Evolutionary conservation across 2,888 invertebrate species (phyloP).

Genomic region (Beris chalybata): DNA sequence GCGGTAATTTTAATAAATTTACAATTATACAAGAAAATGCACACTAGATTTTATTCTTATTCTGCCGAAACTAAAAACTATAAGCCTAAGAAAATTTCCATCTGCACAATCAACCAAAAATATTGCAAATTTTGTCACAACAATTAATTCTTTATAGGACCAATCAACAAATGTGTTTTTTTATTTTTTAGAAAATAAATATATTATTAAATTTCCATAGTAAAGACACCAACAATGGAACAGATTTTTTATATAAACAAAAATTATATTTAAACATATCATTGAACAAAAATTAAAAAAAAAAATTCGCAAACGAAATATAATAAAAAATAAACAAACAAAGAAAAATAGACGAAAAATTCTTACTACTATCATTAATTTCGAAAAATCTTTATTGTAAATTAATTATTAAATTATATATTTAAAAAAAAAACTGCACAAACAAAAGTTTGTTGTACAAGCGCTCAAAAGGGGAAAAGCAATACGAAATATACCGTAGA

Average conservation of each 20-base stretch:
- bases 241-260: no score
- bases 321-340: not conserved
- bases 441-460: constrained; percentile 11
- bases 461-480: constrained; percentile 36
- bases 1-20: no score
- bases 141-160: no score
- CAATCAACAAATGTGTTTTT: no score
- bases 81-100: no score
- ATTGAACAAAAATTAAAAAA: not conserved
- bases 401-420: not conserved
- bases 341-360: not conserved
- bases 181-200: not conserved
- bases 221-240: not conserved
- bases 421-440: not conserved
- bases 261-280: not conserved
- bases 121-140: no score
- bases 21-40: no score
- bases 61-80: no score
- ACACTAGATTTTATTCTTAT: no score
- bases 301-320: not conserved
- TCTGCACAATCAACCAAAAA: no score
- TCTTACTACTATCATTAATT: not conserved
- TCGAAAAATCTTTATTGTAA: not conserved
- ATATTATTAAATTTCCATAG: not conserved
- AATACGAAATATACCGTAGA: constrained; percentile 35